Evolutionary conservation across 2,113 vertebrate species (phyloP).

Genomic region (Psilopogon haemacephalus): DNA sequence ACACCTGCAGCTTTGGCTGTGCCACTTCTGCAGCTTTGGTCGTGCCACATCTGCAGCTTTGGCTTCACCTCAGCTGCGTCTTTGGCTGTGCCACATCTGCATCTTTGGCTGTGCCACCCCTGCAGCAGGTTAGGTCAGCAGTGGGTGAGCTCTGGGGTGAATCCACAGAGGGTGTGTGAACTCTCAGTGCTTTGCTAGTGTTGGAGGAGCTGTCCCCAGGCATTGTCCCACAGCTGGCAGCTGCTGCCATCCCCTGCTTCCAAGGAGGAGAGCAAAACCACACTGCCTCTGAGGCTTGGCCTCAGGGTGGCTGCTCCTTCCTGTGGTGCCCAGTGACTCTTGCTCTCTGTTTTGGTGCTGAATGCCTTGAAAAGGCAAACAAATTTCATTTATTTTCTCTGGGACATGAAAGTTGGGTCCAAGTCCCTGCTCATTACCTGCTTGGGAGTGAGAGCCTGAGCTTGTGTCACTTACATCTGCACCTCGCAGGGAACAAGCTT

Average conservation of each 20-base stretch:
- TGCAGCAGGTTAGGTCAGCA: not conserved
- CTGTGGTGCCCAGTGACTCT: accelerated
- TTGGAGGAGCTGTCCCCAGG: not conserved
- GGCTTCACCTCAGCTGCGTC: too few relatives aligned
- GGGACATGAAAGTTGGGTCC: not conserved
- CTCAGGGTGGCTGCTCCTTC: not conserved
- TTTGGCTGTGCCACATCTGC: too few relatives aligned
- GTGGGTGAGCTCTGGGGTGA: not conserved
- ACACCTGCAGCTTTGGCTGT: accelerated
- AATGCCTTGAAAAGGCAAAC: not conserved
- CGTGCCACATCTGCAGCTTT: too few relatives aligned
- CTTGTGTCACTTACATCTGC: not conserved
- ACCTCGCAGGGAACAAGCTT: accelerated
- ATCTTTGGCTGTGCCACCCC: not conserved
- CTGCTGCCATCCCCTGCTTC: not conserved
- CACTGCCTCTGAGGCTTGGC: accelerated
- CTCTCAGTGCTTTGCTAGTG: not conserved
- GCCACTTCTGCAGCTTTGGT: accelerated
- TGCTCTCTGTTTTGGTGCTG: not conserved
- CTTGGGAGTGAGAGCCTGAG: not conserved
- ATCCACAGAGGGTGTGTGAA: accelerated
- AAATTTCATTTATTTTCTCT: not conserved
- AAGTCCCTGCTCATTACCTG: not conserved
- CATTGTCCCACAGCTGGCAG: not conserved
- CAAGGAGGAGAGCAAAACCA: not conserved